These are phyloP conservation scores for Icerya purchasi DNA, from an alignment of 2,888 invertebrate genomes.

Conservation along the genomic window DNA sequence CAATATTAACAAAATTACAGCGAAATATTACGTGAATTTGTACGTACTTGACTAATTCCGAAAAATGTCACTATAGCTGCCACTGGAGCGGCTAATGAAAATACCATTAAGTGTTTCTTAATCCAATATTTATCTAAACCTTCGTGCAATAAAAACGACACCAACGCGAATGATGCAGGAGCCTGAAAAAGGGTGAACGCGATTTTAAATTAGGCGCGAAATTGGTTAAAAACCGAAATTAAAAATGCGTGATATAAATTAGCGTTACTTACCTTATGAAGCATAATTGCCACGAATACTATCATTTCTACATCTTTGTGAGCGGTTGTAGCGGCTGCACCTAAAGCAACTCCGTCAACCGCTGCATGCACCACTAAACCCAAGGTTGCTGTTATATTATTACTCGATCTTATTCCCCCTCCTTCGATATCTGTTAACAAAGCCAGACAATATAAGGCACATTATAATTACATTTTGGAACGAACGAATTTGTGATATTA, in stretches of 20 bases:
- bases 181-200: constrained; percentile 34
- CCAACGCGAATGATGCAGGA: constrained; percentile 94
- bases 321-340: constrained; percentile 92
- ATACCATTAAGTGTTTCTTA: constrained; percentile 69
- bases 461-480: too few relatives aligned
- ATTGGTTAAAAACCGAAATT: too few relatives aligned
- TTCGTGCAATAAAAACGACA: constrained; percentile 89
- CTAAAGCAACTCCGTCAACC: constrained; percentile 90
- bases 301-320: constrained; percentile 93
- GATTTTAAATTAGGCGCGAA: too few relatives aligned
- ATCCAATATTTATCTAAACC: constrained; percentile 77
- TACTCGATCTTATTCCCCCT: constrained; percentile 22
- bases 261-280: constrained; percentile 69
- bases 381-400: constrained; percentile 78
- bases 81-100: constrained; percentile 79
- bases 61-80: constrained; percentile 79
- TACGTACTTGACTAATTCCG: constrained; percentile 55
- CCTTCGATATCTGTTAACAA: constrained; percentile 25
- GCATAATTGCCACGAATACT: constrained; percentile 94
- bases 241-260: too few relatives aligned
- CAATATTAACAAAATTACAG: too few relatives aligned
- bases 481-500: too few relatives aligned
- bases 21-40: too few relatives aligned
- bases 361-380: constrained; percentile 97
- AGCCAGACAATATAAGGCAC: not conserved